Conservation (phyloP, 2,113 vertebrate species). For the Kryptolebias marmoratus region DNA sequence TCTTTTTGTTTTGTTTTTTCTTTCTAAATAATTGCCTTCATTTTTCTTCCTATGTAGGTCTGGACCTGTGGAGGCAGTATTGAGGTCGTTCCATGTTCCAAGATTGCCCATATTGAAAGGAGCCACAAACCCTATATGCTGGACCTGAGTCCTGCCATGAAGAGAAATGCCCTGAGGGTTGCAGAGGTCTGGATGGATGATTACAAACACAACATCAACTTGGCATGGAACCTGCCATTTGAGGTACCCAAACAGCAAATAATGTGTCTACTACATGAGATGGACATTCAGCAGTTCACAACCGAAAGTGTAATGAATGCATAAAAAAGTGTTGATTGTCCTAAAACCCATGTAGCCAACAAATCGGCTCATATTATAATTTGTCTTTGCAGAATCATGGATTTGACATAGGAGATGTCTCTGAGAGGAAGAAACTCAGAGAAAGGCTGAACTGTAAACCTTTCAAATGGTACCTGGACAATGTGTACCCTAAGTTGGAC, state of each 20-base stretch:
- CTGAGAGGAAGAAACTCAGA: slow-evolving; percentile 87
- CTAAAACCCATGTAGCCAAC: background rate
- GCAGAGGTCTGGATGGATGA: slow-evolving; percentile 86
- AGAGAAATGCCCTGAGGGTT: slow-evolving; percentile 78
- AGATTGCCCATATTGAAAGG: slow-evolving; percentile 82
- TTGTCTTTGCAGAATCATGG: slow-evolving; percentile 85
- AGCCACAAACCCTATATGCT: slow-evolving; percentile 81
- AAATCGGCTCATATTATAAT: background rate
- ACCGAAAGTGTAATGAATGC: background rate
- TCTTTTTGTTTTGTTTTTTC: background rate
- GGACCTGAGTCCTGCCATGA: slow-evolving; percentile 60
- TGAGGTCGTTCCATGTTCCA: slow-evolving; percentile 83
- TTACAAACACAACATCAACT: slow-evolving; percentile 81
- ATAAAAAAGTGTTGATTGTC: background rate
- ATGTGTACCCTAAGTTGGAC: slow-evolving; percentile 88
- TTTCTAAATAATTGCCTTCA: background rate
- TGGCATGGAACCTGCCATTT: slow-evolving; percentile 82
- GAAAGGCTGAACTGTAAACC: slow-evolving; percentile 91
- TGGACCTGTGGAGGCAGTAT: slow-evolving; percentile 85
- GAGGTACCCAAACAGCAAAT: slow-evolving; percentile 60
- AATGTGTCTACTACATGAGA: background rate
- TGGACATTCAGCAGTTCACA: background rate
- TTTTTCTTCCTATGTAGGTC: slow-evolving; percentile 54
- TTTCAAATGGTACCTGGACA: slow-evolving; percentile 96
- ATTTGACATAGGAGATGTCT: slow-evolving; percentile 91